Evolutionary conservation across 2,113 vertebrate genomes (phyloP).

Genomic region (Naja naja): DNA sequence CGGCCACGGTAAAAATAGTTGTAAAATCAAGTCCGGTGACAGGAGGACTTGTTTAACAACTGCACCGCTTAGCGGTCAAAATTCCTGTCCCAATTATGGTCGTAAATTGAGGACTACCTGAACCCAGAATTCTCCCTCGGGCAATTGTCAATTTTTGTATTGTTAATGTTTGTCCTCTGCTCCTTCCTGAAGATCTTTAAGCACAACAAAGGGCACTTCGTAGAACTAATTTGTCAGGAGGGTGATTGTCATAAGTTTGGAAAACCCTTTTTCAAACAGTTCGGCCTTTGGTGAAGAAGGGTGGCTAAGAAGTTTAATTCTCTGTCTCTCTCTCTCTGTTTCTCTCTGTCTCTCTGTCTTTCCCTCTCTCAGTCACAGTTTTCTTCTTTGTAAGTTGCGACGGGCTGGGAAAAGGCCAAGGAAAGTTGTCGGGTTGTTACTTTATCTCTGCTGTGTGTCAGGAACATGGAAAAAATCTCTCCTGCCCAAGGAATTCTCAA

Average conservation of each 20-base stretch:
- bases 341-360: too few relatives aligned
- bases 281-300: not conserved
- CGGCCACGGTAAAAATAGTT: too few relatives aligned
- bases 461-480: slow-evolving; percentile 31
- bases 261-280: not conserved
- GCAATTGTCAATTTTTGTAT: not conserved
- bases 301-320: too few relatives aligned
- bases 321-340: too few relatives aligned
- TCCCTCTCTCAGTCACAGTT: slow-evolving; percentile 24
- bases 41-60: too few relatives aligned
- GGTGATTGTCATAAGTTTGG: not conserved
- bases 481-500: slow-evolving; percentile 48
- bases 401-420: slow-evolving; percentile 43
- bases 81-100: too few relatives aligned
- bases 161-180: not conserved
- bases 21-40: too few relatives aligned
- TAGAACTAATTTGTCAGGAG: not conserved
- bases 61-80: too few relatives aligned
- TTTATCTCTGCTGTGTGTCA: slow-evolving; percentile 55
- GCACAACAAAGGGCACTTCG: too few relatives aligned
- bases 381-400: slow-evolving; percentile 1
- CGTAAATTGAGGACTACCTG: too few relatives aligned
- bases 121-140: not conserved
- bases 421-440: slow-evolving; percentile 55
- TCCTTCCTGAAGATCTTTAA: not conserved